Evolutionary conservation across 2,797 vertebrate species (phyloP).

Genomic region (Dallia pectoralis): DNA sequence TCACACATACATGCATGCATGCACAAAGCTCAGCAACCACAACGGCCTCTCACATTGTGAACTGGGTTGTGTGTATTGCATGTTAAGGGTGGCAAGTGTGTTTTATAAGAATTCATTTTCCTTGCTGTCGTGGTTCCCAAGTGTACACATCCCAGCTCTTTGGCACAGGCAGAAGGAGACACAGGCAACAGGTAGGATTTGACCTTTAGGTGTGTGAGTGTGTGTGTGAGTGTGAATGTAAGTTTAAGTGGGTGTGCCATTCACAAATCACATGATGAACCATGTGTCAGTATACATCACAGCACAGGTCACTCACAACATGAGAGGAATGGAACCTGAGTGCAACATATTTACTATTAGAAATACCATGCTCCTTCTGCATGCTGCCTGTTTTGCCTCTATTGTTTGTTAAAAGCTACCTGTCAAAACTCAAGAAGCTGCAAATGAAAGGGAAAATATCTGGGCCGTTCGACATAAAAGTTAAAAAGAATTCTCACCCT

Average conservation of each 20-base stretch:
- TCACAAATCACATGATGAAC: background rate
- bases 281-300: background rate
- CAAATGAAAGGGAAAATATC: background rate
- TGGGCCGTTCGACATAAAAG: background rate
- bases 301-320: background rate
- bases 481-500: background rate
- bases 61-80: background rate
- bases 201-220: slow-evolving; percentile 1
- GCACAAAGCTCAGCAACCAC: background rate
- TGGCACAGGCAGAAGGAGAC: slow-evolving; percentile 9
- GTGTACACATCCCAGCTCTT: background rate
- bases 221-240: background rate
- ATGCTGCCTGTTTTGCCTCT: background rate
- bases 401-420: background rate
- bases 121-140: background rate
- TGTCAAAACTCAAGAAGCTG: background rate
- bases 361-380: no score
- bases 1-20: background rate
- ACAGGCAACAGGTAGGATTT: slow-evolving; percentile 11
- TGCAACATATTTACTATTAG: background rate
- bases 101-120: background rate
- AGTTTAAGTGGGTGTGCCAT: background rate
- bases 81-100: background rate
- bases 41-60: background rate
- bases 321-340: background rate